Evolutionary conservation across 2,797 vertebrate genomes (phyloP).

Genomic region (Kryptolebias ocellatus): DNA sequence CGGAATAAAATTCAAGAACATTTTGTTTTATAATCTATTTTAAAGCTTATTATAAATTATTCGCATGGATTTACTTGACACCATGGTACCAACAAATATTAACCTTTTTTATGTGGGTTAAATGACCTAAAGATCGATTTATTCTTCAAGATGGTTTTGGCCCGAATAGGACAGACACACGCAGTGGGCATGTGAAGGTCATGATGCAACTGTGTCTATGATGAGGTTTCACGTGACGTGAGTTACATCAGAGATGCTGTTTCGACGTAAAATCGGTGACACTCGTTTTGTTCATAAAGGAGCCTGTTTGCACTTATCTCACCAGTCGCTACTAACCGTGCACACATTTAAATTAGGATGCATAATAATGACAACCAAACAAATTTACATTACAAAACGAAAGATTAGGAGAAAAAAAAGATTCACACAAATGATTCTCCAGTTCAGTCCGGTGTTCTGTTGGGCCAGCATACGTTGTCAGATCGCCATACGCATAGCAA

Average conservation of each 20-base stretch:
- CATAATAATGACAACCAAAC: no score
- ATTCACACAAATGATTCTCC: no score
- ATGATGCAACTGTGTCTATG: conserved; percentile 57
- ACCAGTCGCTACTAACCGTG: no score
- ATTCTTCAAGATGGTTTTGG: not conserved
- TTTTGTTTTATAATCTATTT: not conserved
- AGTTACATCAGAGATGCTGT: conserved; percentile 62
- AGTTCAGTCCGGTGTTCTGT: no score
- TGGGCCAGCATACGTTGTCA: no score
- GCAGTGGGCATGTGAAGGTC: conserved; percentile 76
- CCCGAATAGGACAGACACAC: conserved; percentile 16
- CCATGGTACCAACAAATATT: rapidly evolving
- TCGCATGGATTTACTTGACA: rapidly evolving
- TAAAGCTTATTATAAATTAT: rapidly evolving
- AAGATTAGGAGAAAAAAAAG: no score
- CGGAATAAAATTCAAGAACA: conserved; percentile 19
- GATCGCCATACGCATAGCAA: no score
- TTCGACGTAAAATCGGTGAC: no score
- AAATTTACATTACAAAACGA: no score
- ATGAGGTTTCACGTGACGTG: conserved; percentile 46
- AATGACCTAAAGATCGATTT: rapidly evolving
- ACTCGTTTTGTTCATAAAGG: no score
- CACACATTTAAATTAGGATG: no score
- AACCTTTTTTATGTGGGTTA: rapidly evolving
- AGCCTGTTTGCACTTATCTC: no score